Percentiles rank a stretch among this genome's conserved stretches.
phyloP scores from a whole-genome alignment of 2,888 invertebrate genomes.

The Gortyna flavago region DNA sequence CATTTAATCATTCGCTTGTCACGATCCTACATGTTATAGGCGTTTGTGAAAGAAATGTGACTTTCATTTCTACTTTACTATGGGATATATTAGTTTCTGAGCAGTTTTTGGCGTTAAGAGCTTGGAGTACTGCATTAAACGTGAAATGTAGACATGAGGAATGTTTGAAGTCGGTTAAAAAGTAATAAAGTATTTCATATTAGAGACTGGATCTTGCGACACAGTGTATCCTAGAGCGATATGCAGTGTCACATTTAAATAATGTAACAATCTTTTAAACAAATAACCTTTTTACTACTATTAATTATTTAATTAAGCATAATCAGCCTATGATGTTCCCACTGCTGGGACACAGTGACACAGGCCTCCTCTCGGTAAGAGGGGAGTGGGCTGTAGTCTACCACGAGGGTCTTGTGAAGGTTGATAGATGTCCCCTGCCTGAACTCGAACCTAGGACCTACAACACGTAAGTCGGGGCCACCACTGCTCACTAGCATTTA shows the following conservation, averaged over 20 bases:
- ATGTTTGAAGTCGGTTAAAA: constrained; percentile 12
- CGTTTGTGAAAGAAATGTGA: constrained; percentile 33
- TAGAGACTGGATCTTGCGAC: background rate
- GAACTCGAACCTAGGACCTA: too few relatives aligned
- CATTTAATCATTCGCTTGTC: constrained; percentile 54
- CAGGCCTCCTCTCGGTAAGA: background rate
- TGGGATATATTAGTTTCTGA: constrained; percentile 19
- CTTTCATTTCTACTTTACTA: constrained; percentile 11
- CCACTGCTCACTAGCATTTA: too few relatives aligned
- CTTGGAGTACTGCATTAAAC: constrained; percentile 6
- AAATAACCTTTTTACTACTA: background rate
- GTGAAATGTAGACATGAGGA: constrained; percentile 19
- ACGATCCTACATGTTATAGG: constrained; percentile 31
- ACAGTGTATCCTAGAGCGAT: background rate
- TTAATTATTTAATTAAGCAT: too few relatives aligned
- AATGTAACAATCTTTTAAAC: background rate
- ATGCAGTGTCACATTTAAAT: background rate
- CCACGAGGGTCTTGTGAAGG: too few relatives aligned
- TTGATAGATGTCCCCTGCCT: background rate
- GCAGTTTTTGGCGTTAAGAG: constrained; percentile 10
- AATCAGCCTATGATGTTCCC: background rate
- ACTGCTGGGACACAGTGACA: background rate
- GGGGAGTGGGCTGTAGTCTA: background rate
- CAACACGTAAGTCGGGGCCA: background rate
- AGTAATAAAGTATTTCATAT: background rate